Conservation (phyloP, 2,888 invertebrate species). For the Orchesella flavescens region DNA sequence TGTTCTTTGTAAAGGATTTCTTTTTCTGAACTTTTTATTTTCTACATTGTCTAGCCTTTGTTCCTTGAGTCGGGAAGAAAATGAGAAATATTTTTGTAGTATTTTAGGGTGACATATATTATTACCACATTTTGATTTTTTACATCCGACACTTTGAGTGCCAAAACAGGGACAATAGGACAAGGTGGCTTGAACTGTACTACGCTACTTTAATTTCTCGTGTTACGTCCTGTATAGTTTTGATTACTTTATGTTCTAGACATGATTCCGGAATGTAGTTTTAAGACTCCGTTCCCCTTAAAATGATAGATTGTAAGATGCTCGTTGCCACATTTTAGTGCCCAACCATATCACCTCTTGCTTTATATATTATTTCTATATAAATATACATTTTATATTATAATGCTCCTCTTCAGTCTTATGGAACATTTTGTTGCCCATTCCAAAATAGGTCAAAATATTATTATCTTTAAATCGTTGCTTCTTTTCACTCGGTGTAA, state of each 20-base stretch:
- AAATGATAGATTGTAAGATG: constrained; percentile 7
- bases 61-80: neutral
- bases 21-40: neutral
- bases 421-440: neutral
- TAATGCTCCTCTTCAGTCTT: neutral
- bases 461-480: neutral
- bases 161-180: constrained; percentile 20
- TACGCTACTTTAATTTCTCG: neutral
- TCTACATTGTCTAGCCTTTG: neutral
- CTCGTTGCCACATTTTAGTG: neutral
- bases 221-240: constrained; percentile 7
- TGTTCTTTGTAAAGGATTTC: neutral
- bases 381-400: neutral
- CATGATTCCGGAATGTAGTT: constrained; percentile 27
- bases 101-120: neutral
- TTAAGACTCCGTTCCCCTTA: neutral
- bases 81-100: neutral
- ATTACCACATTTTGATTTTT: constrained; percentile 4
- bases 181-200: neutral
- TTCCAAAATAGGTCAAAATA: constrained; percentile 37
- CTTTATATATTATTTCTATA: neutral
- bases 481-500: too few relatives aligned
- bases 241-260: constrained; percentile 21
- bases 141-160: constrained; percentile 18
- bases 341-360: neutral